Evolutionary conservation across 1,140 invertebrate genomes (phyloP).

Genomic region (Pteromalus puparum): DNA sequence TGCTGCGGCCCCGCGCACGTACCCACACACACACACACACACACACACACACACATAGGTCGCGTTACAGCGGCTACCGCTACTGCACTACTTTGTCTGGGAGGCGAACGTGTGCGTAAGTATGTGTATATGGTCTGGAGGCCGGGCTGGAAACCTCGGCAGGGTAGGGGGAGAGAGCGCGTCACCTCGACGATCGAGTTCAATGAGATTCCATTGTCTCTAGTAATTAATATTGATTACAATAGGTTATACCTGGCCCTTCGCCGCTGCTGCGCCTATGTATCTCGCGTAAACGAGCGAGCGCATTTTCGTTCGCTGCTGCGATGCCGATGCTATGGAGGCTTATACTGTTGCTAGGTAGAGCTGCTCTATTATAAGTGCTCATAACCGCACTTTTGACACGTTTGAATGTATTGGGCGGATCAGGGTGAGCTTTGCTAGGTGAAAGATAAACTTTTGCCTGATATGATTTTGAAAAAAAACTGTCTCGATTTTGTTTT

Average conservation of each 20-base stretch:
- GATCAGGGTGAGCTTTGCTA: not conserved
- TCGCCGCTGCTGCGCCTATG: not conserved
- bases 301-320: constrained; percentile 1
- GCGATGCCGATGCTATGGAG: not conserved
- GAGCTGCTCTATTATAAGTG: not conserved
- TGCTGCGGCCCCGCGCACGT: constrained; percentile 25
- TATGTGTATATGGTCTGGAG: not conserved
- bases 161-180: constrained; percentile 13
- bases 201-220: constrained; percentile 76
- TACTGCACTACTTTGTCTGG: constrained; percentile 22
- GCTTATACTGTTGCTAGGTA: not conserved
- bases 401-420: constrained; percentile 9
- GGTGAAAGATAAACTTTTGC: not conserved
- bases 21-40: not conserved
- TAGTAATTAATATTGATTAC: constrained; percentile 76
- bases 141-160: not conserved
- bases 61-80: constrained; percentile 11
- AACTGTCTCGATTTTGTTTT: no score
- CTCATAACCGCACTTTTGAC: not conserved
- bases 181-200: constrained; percentile 72
- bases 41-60: not conserved
- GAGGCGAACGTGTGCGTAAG: constrained; percentile 20
- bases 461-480: no score
- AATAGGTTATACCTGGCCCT: constrained; percentile 71
- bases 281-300: not conserved